phyloP scores from a whole-genome alignment of 2,797 vertebrate genomes.

The Fringilla coelebs region DNA sequence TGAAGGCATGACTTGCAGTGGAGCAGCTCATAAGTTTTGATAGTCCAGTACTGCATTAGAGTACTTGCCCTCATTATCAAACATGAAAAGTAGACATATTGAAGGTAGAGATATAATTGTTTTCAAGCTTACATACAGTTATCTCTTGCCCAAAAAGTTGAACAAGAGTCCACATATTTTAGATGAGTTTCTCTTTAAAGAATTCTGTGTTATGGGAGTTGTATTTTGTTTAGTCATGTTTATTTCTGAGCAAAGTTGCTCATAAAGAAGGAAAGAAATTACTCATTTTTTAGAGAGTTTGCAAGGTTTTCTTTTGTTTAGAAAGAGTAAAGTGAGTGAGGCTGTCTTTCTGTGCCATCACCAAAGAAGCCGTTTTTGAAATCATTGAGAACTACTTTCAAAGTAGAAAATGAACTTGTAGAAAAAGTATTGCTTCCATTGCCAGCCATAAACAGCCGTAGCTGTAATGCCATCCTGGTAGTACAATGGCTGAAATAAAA shows the following conservation, averaged over 20 bases:
- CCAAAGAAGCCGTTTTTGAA: not conserved
- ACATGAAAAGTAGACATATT: not conserved
- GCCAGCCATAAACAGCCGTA: not conserved
- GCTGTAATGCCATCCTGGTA: not conserved
- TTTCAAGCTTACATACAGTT: not conserved
- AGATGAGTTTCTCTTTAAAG: not conserved
- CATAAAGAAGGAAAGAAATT: not conserved
- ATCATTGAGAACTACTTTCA: not conserved
- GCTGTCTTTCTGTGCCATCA: not conserved
- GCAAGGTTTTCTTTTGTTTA: not conserved
- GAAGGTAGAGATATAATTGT: not conserved
- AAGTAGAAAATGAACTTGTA: not conserved
- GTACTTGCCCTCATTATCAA: not conserved
- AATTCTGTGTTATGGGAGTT: accelerated
- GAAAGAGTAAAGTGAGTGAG: not conserved
- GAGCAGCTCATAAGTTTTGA: not conserved
- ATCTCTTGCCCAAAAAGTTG: not conserved
- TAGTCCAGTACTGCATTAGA: not conserved
- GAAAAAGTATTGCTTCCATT: not conserved
- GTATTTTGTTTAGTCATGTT: not conserved
- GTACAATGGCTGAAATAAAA: not conserved
- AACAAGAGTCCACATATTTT: not conserved
- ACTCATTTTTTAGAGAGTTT: not conserved
- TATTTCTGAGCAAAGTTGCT: not conserved
- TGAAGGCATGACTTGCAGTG: not conserved